These are phyloP conservation scores for Hapalemur alaotrensis DNA, from an alignment of 2,797 vertebrate species.

Conservation along the genomic window DNA sequence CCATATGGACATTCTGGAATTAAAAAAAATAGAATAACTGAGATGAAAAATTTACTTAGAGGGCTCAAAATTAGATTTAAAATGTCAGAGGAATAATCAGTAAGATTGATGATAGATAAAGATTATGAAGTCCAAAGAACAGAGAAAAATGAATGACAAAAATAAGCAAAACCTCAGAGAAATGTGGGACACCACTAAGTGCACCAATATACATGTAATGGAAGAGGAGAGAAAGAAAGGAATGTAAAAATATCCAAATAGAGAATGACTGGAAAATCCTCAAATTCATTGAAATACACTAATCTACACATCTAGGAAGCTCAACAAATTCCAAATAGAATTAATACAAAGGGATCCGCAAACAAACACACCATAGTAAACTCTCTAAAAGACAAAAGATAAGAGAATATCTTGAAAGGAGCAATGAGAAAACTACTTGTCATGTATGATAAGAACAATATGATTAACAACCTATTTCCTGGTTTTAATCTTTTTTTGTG, in stretches of 20 bases:
- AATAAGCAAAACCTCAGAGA: not conserved
- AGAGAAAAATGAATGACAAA: not conserved
- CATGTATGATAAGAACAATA: not conserved
- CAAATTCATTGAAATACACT: not conserved
- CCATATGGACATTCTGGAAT: not conserved
- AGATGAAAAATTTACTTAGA: not conserved
- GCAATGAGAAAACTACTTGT: not conserved
- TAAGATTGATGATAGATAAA: not conserved
- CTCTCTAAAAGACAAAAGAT: not conserved
- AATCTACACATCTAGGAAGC: not conserved
- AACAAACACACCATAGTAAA: not conserved
- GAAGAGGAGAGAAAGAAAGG: not conserved
- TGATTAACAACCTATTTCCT: not conserved
- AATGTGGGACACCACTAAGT: not conserved
- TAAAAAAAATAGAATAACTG: not conserved
- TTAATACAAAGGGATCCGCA: not conserved
- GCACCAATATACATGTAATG: not conserved
- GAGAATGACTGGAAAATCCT: not conserved
- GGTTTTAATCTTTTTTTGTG: not conserved
- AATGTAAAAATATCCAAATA: not conserved
- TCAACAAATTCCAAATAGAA: not conserved
- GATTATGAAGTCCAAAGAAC: not conserved
- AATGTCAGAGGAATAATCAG: not conserved
- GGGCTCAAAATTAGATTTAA: not conserved
- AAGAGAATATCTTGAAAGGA: not conserved